Evolutionary conservation across 2,888 invertebrate genomes (phyloP), one percentile per base, ranked within the genome.

Genomic region (Hydriomena furcata): DNA sequence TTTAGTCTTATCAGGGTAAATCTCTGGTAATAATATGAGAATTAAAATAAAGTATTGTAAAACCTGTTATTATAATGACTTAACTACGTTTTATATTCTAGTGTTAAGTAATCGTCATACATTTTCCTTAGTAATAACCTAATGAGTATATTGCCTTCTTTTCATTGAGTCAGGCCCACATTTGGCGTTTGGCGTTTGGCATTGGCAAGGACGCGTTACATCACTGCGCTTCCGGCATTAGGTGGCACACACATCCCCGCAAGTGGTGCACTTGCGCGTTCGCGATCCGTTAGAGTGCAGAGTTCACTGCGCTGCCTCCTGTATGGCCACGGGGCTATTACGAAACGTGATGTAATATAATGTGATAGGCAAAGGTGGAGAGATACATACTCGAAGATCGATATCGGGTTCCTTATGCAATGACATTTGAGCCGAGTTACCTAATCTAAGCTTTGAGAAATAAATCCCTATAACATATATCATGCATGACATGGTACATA

Each of bases 161-260:
- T n/a, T n/a, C n/a, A n/a, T n/a, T n/a, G n/a, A n/a, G n/a, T n/a
- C n/a, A n/a, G n/a, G n/a, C n/a, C n/a, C n/a, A n/a, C n/a, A n/a
- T n/a, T n/a, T 28, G 28, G 7, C 10, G 10, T 11, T 6, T 4
- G 13, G 43, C 27, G 40, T 20, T 10, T 4, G 46, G 32, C 48
- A 30, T 35, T 31, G 25, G 35, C 52, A 48, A 53, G 53, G 49
- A 45, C 53, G 49, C 25, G 17, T 49, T 45, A 49, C 41, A 42
- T 37, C 37, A n/a, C n/a, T n/a, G n/a, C n/a, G n/a, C n/a, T n/a
- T n/a, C n/a, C n/a, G n/a, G n/a, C n/a, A n/a, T n/a, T n/a, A n/a
- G 12, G 17, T 4, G 4, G 28, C 11, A 28, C 28, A 28, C 10
- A 11, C 4, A 1, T 2, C 10, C 28, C 8, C 10, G 5, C 28